A percentile compares a stretch with the other conserved stretches of the same genome.
phyloP scores from a whole-genome alignment of 2,113 vertebrate genomes.

The Anguilla japonica region DNA sequence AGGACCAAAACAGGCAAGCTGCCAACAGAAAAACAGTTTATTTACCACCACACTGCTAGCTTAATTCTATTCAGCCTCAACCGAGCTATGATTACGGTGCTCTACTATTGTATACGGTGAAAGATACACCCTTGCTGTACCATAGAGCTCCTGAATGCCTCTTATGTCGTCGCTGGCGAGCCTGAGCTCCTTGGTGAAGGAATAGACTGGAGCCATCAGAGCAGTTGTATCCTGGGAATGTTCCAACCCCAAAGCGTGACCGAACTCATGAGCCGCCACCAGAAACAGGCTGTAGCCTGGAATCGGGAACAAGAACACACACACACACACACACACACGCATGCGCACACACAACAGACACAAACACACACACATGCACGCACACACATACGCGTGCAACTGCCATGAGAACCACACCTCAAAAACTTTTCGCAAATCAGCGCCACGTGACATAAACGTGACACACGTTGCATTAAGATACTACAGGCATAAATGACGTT shows the following conservation, averaged over 20 bases:
- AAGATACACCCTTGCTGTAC: constrained; percentile 56
- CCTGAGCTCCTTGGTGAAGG: constrained; percentile 88
- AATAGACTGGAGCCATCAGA: constrained; percentile 95
- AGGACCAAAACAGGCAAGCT: not conserved
- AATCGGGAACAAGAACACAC: constrained; percentile 16
- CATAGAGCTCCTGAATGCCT: constrained; percentile 95
- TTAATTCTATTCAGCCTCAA: not conserved
- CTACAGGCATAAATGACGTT: too few species aligned
- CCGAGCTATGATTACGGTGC: not conserved
- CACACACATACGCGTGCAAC: not conserved
- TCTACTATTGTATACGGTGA: not conserved
- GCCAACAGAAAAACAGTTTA: not conserved
- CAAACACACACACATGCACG: not conserved
- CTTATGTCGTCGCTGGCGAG: constrained; percentile 89
- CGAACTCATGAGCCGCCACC: constrained; percentile 97
- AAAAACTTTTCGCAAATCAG: not conserved
- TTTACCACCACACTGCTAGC: not conserved
- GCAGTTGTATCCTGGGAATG: constrained; percentile 94
- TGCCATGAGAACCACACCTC: too few species aligned
- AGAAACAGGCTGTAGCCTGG: constrained; percentile 96
- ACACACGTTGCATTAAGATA: too few species aligned
- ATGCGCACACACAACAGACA: not conserved
- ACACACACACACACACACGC: not conserved
- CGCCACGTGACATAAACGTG: too few species aligned
- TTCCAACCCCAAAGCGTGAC: constrained; percentile 93